Percentiles rank a stretch among this genome's conserved stretches.
phyloP scores from a whole-genome alignment of 2,113 vertebrate genomes.

The Pteropus alecto region DNA sequence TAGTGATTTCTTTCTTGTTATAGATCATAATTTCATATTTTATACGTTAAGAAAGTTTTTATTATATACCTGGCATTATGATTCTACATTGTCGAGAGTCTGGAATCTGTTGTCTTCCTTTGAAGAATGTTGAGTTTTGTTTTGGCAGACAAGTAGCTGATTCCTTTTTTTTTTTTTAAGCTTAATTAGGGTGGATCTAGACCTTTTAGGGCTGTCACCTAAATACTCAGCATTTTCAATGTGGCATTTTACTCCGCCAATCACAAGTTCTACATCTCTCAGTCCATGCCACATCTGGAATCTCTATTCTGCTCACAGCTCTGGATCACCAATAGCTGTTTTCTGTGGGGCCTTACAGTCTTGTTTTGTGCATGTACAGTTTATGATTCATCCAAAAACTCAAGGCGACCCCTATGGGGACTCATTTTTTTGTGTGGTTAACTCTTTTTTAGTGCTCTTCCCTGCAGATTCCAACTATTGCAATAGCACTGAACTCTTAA shows the following conservation, averaged over 20 bases:
- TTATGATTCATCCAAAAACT: neutral
- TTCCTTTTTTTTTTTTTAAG: neutral
- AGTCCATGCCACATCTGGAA: neutral
- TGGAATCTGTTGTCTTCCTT: neutral
- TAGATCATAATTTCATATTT: neutral
- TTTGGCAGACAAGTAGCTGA: neutral
- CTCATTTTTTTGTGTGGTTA: neutral
- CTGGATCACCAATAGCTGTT: neutral
- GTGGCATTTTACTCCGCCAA: neutral
- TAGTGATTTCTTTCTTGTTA: neutral
- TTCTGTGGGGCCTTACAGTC: neutral
- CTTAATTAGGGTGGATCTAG: neutral
- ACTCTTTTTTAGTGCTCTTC: neutral
- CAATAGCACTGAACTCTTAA: neutral
- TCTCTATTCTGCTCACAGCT: neutral
- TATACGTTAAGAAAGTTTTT: neutral
- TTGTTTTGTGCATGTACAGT: neutral
- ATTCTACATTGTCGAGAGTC: neutral
- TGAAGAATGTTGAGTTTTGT: slow-evolving; percentile 3
- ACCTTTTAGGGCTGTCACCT: neutral
- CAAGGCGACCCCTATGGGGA: neutral
- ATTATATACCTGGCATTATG: neutral
- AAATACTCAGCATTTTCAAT: neutral
- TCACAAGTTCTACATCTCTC: neutral
- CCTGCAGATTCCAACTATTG: neutral